Conservation (phyloP, 1,140 invertebrate genomes). For the Harlomillsia oculata region DNA sequence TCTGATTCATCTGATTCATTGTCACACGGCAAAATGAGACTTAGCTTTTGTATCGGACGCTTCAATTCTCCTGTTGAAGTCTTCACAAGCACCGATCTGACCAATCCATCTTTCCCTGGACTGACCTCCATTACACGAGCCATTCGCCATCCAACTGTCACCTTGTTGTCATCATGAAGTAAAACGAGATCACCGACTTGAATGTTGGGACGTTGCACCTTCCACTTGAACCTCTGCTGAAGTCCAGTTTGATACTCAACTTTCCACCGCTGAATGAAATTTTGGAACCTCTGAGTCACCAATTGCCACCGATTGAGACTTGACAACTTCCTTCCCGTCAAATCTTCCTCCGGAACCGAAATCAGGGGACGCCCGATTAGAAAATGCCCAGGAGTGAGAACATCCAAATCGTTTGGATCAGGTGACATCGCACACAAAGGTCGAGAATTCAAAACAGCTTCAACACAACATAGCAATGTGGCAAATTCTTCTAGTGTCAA, state of each 20-base stretch:
- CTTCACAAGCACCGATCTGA: conserved; percentile 31
- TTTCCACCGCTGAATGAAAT: conserved; percentile 28
- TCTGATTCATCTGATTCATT: too few species aligned
- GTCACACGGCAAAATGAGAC: too few species aligned
- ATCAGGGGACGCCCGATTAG: conserved; percentile 19
- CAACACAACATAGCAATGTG: conserved; percentile 35
- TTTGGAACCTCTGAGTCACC: not conserved
- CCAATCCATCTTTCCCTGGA: conserved; percentile 35
- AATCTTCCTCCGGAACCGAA: conserved; percentile 3
- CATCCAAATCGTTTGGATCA: conserved; percentile 36
- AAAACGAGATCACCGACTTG: conserved; percentile 27
- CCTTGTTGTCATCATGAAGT: conserved; percentile 35
- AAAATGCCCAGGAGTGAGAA: conserved; percentile 35
- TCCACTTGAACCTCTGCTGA: conserved; percentile 23
- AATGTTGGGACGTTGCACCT: not conserved
- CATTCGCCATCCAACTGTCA: conserved; percentile 37
- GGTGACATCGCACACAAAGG: conserved; percentile 31
- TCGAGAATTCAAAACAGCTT: conserved; percentile 37
- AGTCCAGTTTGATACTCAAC: conserved; percentile 35
- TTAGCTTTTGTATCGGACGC: conserved; percentile 6
- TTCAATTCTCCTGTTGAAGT: not conserved
- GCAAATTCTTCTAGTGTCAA: conserved; percentile 35
- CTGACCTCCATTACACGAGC: conserved; percentile 37
- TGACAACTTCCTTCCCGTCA: not conserved
- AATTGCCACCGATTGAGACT: conserved; percentile 11